Percentiles rank a stretch among this genome's conserved stretches.
Evolutionary conservation across 2,888 invertebrate species (phyloP).

Genomic region (Brachyopa scutellaris): DNA sequence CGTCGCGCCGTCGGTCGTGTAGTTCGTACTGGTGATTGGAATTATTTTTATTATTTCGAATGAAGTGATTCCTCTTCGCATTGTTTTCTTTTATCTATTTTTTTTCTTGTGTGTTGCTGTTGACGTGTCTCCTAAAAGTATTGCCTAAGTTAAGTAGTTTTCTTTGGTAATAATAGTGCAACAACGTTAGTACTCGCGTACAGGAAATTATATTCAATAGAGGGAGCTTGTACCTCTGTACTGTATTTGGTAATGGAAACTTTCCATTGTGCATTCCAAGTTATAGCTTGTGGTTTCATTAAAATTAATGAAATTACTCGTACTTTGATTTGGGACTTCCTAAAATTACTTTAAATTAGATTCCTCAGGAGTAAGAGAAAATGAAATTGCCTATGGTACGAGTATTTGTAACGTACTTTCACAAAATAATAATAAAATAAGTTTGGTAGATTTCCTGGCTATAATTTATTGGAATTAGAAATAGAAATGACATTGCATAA

Average conservation of each 20-base stretch:
- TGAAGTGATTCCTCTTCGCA: constrained; percentile 45
- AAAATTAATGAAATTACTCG: constrained; percentile 47
- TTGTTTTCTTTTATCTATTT: constrained; percentile 27
- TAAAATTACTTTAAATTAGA: constrained; percentile 30
- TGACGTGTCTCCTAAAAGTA: constrained; percentile 14
- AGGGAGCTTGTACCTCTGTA: not conserved
- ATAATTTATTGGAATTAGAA: not conserved
- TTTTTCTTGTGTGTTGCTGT: not conserved
- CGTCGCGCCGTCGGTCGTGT: too few species aligned
- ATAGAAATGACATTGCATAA: too few species aligned
- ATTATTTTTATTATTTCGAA: constrained; percentile 32
- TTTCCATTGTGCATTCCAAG: constrained; percentile 29
- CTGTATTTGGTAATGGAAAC: constrained; percentile 43
- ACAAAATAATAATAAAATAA: not conserved
- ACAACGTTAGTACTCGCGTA: not conserved
- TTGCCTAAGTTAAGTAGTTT: constrained; percentile 49
- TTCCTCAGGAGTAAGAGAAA: not conserved
- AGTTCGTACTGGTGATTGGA: constrained; percentile 35
- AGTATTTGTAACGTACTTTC: not conserved
- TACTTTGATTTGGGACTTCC: constrained; percentile 7
- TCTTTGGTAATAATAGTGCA: constrained; percentile 48
- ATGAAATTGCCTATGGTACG: not conserved
- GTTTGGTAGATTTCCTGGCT: not conserved
- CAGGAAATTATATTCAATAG: constrained; percentile 33
- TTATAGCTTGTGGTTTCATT: constrained; percentile 38